Evolutionary conservation across 2,888 invertebrate species (phyloP), one percentile per base, ranked within the genome.

Genomic region (Drosophila helvetica): DNA sequence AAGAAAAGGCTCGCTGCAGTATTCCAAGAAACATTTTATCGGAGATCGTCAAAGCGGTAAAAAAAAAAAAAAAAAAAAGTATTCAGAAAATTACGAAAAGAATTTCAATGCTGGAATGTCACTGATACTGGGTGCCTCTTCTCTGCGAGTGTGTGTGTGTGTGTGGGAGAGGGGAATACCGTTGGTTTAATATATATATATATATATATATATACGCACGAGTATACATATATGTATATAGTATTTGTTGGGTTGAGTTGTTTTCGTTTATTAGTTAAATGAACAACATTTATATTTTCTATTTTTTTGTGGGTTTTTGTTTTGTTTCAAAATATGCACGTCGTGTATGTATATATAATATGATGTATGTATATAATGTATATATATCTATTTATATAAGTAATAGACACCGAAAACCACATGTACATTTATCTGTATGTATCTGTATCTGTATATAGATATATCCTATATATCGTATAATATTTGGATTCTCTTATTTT

Each of bases 371-470:
- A 57, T 69, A 54, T 66, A 56, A 45, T 80, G 69, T 80, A 70
- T 74, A 66, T 77, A 66, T 78, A 74, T 80, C 62, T 77, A 73
- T 79, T 67, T 80, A 77, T 80, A 71, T 80, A 75, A 77, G 62
- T 81, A 78, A 82, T 87, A 87, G 87, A 87, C 87, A 87, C 86
- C 83, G 77, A 87, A 85, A 90, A 89, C 89, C 89, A 90, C 90
- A 86, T 86, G 73, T 81, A 88, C 80, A 88, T 81, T 75, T 75
- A 76, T 79, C 56, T 86, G 73, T 80, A 88, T 79, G 87, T 81
- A 75, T 75, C 75, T 77, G 59, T 70, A 74, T 79, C 56, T 75
- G 76, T 87, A 84, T 75, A 82, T 80, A 74, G 72, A 79, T 78
- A 68, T 79, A 62, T 74, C 77, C 67, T 63, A 74, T 82, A 67